Conservation (phyloP, 2,113 vertebrate genomes). For the Chaetorhynchus papuensis region DNA sequence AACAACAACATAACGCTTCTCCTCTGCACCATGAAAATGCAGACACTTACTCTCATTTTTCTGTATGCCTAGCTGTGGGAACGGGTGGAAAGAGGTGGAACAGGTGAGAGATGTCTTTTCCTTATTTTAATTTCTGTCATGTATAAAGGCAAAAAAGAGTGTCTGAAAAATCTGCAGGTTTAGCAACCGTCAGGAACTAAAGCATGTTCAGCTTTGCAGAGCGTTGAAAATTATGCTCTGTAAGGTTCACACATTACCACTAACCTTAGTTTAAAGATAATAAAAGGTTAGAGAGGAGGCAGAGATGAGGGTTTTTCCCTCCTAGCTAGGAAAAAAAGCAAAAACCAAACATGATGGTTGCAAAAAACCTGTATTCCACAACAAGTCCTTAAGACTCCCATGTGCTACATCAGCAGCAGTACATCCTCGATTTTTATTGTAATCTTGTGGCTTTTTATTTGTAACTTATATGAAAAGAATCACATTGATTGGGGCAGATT, state of each 20-base stretch:
- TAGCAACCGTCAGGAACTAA: slow-evolving; percentile 24
- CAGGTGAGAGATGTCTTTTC: not conserved
- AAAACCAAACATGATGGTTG: slow-evolving; percentile 63
- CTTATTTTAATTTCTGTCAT: not conserved
- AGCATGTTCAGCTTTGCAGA: not conserved
- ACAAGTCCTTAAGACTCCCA: slow-evolving; percentile 75
- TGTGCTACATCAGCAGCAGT: slow-evolving; percentile 71
- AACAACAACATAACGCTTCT: not conserved
- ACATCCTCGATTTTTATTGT: slow-evolving; percentile 78
- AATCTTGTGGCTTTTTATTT: slow-evolving; percentile 94
- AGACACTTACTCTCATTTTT: not conserved
- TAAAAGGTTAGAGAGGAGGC: slow-evolving; percentile 1
- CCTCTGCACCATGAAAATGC: not conserved
- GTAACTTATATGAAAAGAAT: slow-evolving; percentile 97
- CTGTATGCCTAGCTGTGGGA: not conserved
- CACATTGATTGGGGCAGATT: slow-evolving; percentile 96
- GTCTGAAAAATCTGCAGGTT: not conserved
- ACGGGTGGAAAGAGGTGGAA: not conserved
- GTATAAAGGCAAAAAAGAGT: not conserved
- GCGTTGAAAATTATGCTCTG: slow-evolving; percentile 42
- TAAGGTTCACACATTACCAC: not conserved
- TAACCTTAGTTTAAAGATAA: slow-evolving; percentile 43
- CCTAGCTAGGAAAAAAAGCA: slow-evolving; percentile 48
- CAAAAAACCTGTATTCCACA: slow-evolving; percentile 71
- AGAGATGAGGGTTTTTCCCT: not conserved